Evolutionary conservation across 92 coral and sea anemone species (phyloP).

Genomic region (Galaxea fascicularis): DNA sequence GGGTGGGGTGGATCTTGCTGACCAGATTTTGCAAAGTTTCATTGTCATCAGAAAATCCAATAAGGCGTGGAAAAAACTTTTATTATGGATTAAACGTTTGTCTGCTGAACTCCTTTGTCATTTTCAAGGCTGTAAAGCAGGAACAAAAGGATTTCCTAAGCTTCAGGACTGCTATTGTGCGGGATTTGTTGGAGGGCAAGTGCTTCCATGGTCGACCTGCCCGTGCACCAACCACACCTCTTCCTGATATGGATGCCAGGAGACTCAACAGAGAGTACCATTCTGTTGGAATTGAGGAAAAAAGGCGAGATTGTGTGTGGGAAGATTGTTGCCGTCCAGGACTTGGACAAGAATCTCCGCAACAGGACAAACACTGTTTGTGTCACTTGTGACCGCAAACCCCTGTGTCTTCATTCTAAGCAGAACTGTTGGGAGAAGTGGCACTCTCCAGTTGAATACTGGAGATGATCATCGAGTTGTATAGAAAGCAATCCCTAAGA

Average conservation of each 20-base stretch:
- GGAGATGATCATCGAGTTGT: background rate
- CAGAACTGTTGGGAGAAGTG: background rate
- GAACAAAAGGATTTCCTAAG: background rate
- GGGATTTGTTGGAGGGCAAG: conserved; percentile 16
- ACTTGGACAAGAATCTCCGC: too few species aligned
- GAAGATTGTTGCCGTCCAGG: conserved; percentile 3
- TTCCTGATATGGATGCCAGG: conserved; percentile 23
- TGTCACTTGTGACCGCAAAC: too few species aligned
- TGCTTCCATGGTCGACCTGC: conserved; percentile 1
- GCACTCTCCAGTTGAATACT: background rate
- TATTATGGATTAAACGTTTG: too few species aligned
- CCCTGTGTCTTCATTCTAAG: background rate
- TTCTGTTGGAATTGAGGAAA: conserved; percentile 4
- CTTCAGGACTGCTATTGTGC: conserved; percentile 27
- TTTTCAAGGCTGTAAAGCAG: too few species aligned
- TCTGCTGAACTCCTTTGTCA: too few species aligned
- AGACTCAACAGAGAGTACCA: conserved; percentile 44
- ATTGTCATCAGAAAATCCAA: conserved; percentile 21
- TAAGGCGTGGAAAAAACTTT: conserved; percentile 3
- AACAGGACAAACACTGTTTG: too few species aligned
- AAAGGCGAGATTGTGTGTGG: conserved; percentile 32
- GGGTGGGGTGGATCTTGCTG: conserved; percentile 33
- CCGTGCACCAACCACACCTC: conserved; percentile 23
- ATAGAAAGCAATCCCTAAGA: background rate
- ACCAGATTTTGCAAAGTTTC: conserved; percentile 33